Conservation (phyloP, 2,113 vertebrate species). For the Anguilla rostrata region DNA sequence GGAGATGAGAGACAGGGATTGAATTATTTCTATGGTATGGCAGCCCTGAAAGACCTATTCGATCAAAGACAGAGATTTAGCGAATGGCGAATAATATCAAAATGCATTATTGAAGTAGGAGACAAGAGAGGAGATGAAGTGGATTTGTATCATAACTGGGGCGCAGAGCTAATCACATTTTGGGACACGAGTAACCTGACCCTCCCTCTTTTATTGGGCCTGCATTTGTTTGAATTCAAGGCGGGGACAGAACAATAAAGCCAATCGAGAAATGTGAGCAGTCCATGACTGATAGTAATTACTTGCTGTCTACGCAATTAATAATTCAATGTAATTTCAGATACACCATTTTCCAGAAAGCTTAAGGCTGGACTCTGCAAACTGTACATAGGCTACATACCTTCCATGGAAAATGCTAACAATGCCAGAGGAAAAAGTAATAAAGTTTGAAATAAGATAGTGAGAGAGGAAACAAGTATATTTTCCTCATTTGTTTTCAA, state of each 20-base stretch:
- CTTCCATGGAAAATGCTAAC: neutral
- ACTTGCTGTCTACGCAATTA: constrained; percentile 81
- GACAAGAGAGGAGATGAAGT: constrained; percentile 56
- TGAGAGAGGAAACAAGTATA: too few species aligned
- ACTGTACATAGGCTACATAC: constrained; percentile 1
- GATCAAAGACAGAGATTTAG: constrained; percentile 75
- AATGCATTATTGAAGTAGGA: constrained; percentile 80
- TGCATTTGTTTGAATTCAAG: constrained; percentile 83
- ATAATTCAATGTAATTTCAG: constrained; percentile 97
- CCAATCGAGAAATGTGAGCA: constrained; percentile 82
- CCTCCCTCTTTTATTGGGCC: constrained; percentile 66
- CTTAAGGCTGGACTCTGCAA: neutral
- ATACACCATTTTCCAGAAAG: constrained; percentile 74
- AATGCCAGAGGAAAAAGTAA: neutral
- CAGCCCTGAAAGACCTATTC: constrained; percentile 60
- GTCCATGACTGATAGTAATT: constrained; percentile 80
- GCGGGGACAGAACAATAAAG: constrained; percentile 73
- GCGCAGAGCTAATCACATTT: constrained; percentile 70
- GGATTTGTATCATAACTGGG: constrained; percentile 81
- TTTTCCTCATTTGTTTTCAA: too few species aligned
- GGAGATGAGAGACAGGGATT: constrained; percentile 58
- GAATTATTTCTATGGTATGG: constrained; percentile 68
- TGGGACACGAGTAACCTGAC: constrained; percentile 75
- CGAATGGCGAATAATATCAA: constrained; percentile 59
- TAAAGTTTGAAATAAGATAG: neutral